Base-by-base conservation (phyloP, 2,113 vertebrate species). In the Platichthys flesus region DNA sequence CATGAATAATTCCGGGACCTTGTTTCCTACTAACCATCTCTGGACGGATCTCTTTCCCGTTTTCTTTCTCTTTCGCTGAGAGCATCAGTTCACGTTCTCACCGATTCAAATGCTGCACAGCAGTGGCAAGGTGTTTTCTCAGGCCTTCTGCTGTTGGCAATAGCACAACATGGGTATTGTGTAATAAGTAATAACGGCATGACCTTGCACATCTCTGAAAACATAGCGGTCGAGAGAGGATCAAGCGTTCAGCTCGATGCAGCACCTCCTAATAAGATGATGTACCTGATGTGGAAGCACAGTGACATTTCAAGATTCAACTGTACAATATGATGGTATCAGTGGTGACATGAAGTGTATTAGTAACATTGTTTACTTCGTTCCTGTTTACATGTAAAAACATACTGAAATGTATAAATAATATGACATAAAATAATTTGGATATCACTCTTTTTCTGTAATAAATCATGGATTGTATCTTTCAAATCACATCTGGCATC, bases 391-490 rank as follows among this genome's bases (percentile, higher is more conserved):
- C 92, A 93, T 94, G 90, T 94, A 94, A 79, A 95, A 95, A 91
- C 56, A 84, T 74, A 52, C 16, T 85, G 61, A 94, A 79, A 79
- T 90, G 87, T 95, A 78, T 91, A 91, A 92, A 63, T 66, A 69
- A 76, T 94, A 91, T 93, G 92, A 89, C 84, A 93, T 89, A 93
- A 83, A 90, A 83, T 85, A 64, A 93, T 94, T 95, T 94, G 91
- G 90, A 94, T 95, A 96, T 92, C 91, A 90, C 87, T 88, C 82
- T 95, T 96, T 51, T 96, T 94, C 91, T 94, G 87, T 95, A 95
- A 95, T 95, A 95, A 96, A 96, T 23, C 74, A 91, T 87, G 59
- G 77, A 91, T 83, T 94, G 90, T 91, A 93, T 89, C 89, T 95
- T 95, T 94, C 91, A 84, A 91, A 86, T 89, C 49, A 67, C 72